Base-by-base conservation (phyloP, 2,797 vertebrate genomes). In the Enteromius paludinosus region DNA sequence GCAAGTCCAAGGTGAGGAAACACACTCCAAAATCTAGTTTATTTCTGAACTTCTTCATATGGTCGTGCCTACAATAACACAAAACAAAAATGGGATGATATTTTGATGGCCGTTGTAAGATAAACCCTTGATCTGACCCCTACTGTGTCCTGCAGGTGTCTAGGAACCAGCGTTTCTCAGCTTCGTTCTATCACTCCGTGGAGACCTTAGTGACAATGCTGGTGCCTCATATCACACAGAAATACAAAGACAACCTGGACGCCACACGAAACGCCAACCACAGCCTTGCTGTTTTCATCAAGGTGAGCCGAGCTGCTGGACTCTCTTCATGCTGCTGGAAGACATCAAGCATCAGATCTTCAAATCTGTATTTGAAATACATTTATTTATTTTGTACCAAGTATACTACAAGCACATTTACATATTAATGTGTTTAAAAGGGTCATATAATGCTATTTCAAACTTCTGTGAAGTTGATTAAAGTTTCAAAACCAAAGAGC, bases 221-320 rank as follows among this genome's bases (percentile, higher is more conserved):
- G 87, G 97, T 97, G 96, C 97, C 98, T 5, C 97, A 99, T 90
- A 97, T 99, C 90, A 97, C 97, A 49, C 98, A 99, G 92, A 99
- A 99, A 86, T 99, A 97, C 90, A 97, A 96, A 89, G 98, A 99
- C 91, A 98, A 97, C 92, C 94, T 97, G 65, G 97, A 99, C 69
- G 97, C 97, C 0, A 96, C 97, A 49, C 95, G 97, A 85, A 98
- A 99, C 38, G 98, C 97, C 79, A 99, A 99, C 89, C 98, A 98
- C 82, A 99, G 97, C 88, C 95, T 99, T 72, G 97, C 98, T 3
- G 93, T 97, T 89, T 99, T 99, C 90, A 94, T 99, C 91, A 99
- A 99, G 95, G 98, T 99, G 87, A 69, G 86, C 54, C 28, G 6
- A 30, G 25, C 25, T 62, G 59, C 25, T 61, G 23, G 25, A 6